phyloP scores from a whole-genome alignment of 1,140 invertebrate species.

The Oryctes rhinoceros region DNA sequence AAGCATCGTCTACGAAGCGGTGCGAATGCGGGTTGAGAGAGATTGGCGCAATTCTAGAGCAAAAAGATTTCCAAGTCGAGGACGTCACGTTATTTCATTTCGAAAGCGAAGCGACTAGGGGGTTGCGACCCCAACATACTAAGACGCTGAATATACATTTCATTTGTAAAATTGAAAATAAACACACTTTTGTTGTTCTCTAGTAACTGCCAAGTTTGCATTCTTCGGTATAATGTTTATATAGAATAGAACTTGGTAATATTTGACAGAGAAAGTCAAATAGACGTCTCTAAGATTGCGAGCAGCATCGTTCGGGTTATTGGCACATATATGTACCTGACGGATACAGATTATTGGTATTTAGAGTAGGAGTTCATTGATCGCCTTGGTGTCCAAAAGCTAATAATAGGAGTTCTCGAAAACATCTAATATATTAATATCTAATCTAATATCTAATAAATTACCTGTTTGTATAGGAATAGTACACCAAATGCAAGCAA shows the following conservation, averaged over 20 bases:
- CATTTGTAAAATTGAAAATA: slow-evolving; percentile 52
- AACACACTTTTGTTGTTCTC: slow-evolving; percentile 43
- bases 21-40: background rate
- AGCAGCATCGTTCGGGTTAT: no score
- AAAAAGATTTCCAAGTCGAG: slow-evolving; percentile 47
- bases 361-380: no score
- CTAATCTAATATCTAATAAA: no score
- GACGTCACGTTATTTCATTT: slow-evolving; percentile 48
- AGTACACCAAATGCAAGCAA: no score
- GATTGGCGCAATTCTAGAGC: slow-evolving; percentile 44
- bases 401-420: no score
- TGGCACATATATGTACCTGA: no score
- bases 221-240: slow-evolving; percentile 37
- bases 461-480: no score
- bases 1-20: background rate
- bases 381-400: no score
- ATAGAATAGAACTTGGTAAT: background rate
- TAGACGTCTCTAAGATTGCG: no score
- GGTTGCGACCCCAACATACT: slow-evolving; percentile 44
- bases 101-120: slow-evolving; percentile 43
- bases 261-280: background rate
- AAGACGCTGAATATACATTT: slow-evolving; percentile 47
- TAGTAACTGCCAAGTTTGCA: background rate
- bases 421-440: no score
- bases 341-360: no score